Percentiles rank a stretch among this genome's conserved stretches.
Evolutionary conservation across 2,113 vertebrate species (phyloP).

Genomic region (Asarcornis scutulata): DNA sequence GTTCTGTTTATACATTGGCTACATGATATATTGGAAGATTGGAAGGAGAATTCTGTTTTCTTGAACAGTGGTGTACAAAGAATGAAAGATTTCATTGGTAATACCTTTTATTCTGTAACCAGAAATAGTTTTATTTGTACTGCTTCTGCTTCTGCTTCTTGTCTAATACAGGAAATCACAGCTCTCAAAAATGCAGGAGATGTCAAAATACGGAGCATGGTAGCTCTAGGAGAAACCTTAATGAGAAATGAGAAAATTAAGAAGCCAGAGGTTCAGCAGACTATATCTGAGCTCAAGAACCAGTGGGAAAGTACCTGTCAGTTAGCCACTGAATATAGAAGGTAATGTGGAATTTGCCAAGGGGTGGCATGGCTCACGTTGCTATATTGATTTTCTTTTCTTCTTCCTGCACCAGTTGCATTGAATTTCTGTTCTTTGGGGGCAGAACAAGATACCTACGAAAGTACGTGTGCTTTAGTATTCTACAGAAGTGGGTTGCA

Average conservation of each 20-base stretch:
- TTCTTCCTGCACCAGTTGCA: not conserved
- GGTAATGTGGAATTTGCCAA: conserved; percentile 55
- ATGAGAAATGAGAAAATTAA: conserved; percentile 6
- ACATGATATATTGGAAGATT: not conserved
- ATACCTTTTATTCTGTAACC: not conserved
- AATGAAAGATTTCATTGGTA: not conserved
- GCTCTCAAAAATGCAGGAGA: conserved; percentile 71
- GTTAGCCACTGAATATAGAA: conserved; percentile 59
- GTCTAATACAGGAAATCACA: conserved; percentile 72
- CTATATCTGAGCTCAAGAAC: conserved; percentile 61
- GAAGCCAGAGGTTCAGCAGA: not conserved
- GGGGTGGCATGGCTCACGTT: not conserved
- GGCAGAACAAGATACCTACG: not conserved
- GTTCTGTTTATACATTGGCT: not conserved
- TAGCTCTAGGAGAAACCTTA: conserved; percentile 35
- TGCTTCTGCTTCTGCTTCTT: not conserved
- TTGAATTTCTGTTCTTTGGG: not conserved
- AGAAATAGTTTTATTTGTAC: not conserved
- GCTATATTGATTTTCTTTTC: not conserved
- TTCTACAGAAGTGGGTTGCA: not conserved
- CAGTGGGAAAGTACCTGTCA: conserved; percentile 70
- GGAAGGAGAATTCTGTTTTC: not conserved
- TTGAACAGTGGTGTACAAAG: not conserved
- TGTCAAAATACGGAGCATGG: conserved; percentile 65
- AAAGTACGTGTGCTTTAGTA: not conserved